Base-by-base conservation (phyloP, 2,113 vertebrate species). In the Phylloscopus trochilus region DNA sequence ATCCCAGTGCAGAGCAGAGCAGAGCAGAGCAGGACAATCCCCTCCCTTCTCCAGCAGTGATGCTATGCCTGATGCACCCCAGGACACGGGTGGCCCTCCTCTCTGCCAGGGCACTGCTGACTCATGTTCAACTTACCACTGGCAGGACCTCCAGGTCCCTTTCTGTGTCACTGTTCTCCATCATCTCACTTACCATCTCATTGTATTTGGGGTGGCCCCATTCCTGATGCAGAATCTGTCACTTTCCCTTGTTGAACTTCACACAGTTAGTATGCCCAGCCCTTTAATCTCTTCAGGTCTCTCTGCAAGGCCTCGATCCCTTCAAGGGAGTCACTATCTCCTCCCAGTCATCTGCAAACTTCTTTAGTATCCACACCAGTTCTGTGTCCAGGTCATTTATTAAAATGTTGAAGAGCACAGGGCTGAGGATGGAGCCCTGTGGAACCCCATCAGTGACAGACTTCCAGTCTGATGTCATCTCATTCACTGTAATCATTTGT, bases 291-390 rank as follows among this genome's bases (percentile, higher is more conserved):
- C 6, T 81, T 39, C 41, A 47, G 33, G 17, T 33, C 27, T 47
- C 41, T 47, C 41, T 37, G 10, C 33, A 46, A 37, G 21, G 27
- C 21, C 16, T 20, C 21, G 11, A 3, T 7, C 19, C 10, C 27
- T 31, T 37, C 0, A 0, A 55, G 7, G 26, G 15, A 37, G 9
- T 37, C 51, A 37, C 4, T 24, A 35, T 20, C 16, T 67, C 22
- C 27, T 56, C 24, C 26, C 26, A 56, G 10, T 37, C 16, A 67
- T 31, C 21, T 67, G 26, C 8, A 10, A 67, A 46, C 12, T 56
- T 56, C 22, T 9, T 30, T 30, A 44, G 12, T 55, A 31, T 37
- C 13, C 51, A 7, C 31, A 3, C 15, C 26, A 37, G 8, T 55
- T 11, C 20, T 19, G 9, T 15, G 15, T 37, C 8, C 52, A 44